A percentile compares a stretch with the other conserved stretches of the same genome.
These are phyloP conservation scores for Oryzias melastigma DNA, from an alignment of 2,113 vertebrate species.

Conservation along the genomic window DNA sequence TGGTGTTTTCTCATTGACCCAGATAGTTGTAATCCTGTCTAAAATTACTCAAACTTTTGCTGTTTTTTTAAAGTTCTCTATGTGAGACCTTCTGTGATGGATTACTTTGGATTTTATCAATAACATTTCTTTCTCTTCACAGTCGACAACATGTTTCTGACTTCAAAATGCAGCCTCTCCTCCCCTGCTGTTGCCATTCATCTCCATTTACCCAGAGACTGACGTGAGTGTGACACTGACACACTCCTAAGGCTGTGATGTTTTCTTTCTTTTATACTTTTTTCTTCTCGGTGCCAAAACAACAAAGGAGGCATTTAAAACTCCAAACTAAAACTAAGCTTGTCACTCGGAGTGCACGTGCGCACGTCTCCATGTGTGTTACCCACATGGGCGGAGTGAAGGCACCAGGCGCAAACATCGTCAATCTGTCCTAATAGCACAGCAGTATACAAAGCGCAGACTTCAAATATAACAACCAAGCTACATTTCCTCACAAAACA, in stretches of 20 bases:
- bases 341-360: conserved; percentile 35
- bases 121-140: conserved; percentile 16
- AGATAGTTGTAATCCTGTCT: too few species aligned
- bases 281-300: conserved; percentile 50
- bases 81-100: neutral
- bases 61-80: neutral
- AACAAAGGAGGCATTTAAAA: conserved; percentile 59
- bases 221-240: conserved; percentile 59
- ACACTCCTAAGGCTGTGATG: conserved; percentile 45
- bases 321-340: conserved; percentile 48
- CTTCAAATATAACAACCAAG: conserved; percentile 61
- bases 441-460: conserved; percentile 61
- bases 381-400: conserved; percentile 61
- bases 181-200: conserved; percentile 60
- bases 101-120: neutral
- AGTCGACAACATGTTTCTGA: conserved; percentile 7
- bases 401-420: conserved; percentile 69
- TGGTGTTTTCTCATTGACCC: too few species aligned
- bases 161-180: conserved; percentile 32
- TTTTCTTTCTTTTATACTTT: conserved; percentile 17
- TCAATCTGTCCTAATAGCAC: conserved; percentile 67
- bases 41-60: too few species aligned
- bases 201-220: conserved; percentile 60
- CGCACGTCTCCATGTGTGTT: conserved; percentile 38
- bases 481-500: conserved; percentile 62